A percentile compares a stretch with the other conserved stretches of the same genome.
Evolutionary conservation across 2,113 vertebrate genomes (phyloP).

Genomic region (Cavia aperea): DNA sequence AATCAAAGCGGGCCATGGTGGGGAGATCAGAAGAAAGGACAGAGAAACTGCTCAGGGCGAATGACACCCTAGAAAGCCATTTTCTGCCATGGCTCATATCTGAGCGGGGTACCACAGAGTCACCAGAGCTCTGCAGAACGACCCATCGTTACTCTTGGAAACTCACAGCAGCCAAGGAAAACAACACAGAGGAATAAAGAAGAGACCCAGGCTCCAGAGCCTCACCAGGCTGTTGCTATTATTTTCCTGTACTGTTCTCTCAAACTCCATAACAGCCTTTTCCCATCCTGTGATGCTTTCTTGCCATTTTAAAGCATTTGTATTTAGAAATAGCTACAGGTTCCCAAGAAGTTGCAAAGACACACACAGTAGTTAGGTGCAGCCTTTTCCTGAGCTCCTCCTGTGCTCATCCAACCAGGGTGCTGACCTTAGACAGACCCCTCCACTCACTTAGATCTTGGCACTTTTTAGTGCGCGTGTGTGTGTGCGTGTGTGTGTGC

Average conservation of each 20-base stretch:
- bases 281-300: background rate
- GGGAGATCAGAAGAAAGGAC: background rate
- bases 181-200: background rate
- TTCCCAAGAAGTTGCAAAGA: background rate
- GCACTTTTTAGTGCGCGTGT: background rate
- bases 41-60: background rate
- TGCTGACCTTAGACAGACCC: background rate
- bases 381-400: no score
- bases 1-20: background rate
- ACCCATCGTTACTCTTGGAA: accelerated
- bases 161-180: background rate
- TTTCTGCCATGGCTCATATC: no score
- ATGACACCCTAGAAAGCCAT: no score
- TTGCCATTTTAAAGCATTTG: background rate
- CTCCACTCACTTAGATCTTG: no score
- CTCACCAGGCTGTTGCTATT: accelerated
- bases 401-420: no score
- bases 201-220: background rate
- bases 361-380: no score
- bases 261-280: background rate
- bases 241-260: background rate
- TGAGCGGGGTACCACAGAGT: background rate
- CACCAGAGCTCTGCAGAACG: background rate
- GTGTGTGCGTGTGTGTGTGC: background rate
- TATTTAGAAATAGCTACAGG: background rate